A percentile compares a stretch with the other conserved stretches of the same genome.
phyloP scores from a whole-genome alignment of 2,888 invertebrate species.

The Ophion ventricosus region DNA sequence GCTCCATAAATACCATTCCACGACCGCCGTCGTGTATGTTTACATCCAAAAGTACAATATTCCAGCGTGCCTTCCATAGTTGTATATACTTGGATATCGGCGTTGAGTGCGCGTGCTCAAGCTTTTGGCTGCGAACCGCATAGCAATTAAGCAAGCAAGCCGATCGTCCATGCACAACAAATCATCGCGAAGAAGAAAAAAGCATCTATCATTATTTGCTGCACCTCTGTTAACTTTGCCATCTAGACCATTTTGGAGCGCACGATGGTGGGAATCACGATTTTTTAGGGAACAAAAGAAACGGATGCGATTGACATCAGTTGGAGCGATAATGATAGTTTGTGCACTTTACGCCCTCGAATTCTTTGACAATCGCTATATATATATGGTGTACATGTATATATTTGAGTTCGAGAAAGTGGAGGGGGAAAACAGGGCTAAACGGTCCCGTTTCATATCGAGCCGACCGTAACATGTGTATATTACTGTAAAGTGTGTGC shows the following conservation, averaged over 20 bases:
- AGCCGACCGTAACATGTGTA: conserved; percentile 22
- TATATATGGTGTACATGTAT: too few relatives aligned
- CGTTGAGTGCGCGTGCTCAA: background rate
- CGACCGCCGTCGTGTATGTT: background rate
- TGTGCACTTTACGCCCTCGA: too few relatives aligned
- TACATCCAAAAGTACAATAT: conserved; percentile 4
- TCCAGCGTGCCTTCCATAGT: background rate
- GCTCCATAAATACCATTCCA: background rate
- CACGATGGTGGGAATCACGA: too few relatives aligned
- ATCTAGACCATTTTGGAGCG: too few relatives aligned
- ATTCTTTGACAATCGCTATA: too few relatives aligned
- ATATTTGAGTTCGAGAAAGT: background rate
- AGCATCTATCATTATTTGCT: too few relatives aligned
- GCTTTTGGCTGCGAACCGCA: background rate
- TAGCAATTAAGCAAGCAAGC: too few relatives aligned
- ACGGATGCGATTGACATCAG: too few relatives aligned
- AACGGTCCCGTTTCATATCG: conserved; percentile 27
- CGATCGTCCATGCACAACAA: too few relatives aligned
- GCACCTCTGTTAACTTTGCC: too few relatives aligned
- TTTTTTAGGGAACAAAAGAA: background rate
- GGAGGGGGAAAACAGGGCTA: conserved; percentile 4
- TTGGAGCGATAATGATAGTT: too few relatives aligned
- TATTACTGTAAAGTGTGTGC: conserved; percentile 29
- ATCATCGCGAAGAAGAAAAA: too few relatives aligned
- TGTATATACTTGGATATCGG: background rate